These are phyloP conservation scores for Lymantria monacha DNA, from an alignment of 2,888 invertebrate genomes.

Conservation along the genomic window DNA sequence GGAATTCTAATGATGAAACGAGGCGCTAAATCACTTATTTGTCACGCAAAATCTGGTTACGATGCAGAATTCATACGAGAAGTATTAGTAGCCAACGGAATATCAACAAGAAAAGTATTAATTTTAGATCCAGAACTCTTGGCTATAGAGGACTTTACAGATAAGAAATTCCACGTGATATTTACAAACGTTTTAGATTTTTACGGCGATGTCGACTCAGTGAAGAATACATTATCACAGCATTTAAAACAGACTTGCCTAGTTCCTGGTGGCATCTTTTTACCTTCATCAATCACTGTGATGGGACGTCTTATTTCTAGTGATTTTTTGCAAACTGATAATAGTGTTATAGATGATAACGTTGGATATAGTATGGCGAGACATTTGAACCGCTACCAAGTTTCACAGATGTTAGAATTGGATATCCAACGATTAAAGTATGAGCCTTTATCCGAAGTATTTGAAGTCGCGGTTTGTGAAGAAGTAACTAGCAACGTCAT, in stretches of 20 bases:
- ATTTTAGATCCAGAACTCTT: constrained; percentile 12
- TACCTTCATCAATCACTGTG: constrained; percentile 13
- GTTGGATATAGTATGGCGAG: constrained; percentile 9
- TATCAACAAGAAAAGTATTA: constrained; percentile 16
- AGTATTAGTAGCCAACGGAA: constrained; percentile 13
- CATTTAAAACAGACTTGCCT: constrained; percentile 11
- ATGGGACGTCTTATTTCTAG: constrained; percentile 20
- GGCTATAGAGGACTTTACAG: constrained; percentile 6
- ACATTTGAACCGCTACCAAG: constrained; percentile 16
- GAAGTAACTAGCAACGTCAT: constrained; percentile 5
- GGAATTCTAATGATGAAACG: constrained; percentile 71
- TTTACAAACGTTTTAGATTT: constrained; percentile 17
- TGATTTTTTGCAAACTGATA: constrained; percentile 15
- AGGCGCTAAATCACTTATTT: constrained; percentile 49
- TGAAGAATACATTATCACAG: background rate
- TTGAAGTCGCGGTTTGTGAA: constrained; percentile 6
- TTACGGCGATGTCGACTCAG: constrained; percentile 17
- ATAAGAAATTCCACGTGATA: constrained; percentile 19
- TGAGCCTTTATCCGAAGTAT: constrained; percentile 9
- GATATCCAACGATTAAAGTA: constrained; percentile 11
- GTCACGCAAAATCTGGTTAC: constrained; percentile 21
- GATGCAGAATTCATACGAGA: constrained; percentile 14
- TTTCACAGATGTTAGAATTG: constrained; percentile 11
- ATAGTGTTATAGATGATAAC: constrained; percentile 14
- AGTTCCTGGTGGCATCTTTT: constrained; percentile 11